These are phyloP conservation scores for Drosophila nr. perissopoda DNA, from an alignment of 2,888 invertebrate species.

Conservation along the genomic window DNA sequence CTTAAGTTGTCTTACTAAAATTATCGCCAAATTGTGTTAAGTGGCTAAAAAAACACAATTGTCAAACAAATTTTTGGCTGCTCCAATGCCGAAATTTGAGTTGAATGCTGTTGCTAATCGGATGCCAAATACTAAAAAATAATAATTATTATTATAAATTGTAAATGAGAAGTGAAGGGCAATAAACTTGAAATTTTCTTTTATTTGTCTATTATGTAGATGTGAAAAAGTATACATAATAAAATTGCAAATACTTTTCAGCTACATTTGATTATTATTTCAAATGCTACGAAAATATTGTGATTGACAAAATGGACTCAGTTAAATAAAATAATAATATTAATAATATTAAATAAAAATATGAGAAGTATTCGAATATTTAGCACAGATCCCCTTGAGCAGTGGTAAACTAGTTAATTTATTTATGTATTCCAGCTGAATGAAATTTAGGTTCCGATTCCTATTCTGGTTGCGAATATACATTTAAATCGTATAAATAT, in stretches of 20 bases:
- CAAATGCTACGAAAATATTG: not conserved
- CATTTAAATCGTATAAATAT: not conserved
- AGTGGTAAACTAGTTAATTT: conserved; percentile 12
- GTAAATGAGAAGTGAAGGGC: not conserved
- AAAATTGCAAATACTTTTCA: not conserved
- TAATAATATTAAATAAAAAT: not conserved
- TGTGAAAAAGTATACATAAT: not conserved
- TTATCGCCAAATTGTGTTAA: conserved; percentile 23
- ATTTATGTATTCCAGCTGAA: not conserved
- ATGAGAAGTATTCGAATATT: not conserved
- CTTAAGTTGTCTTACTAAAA: conserved; percentile 23
- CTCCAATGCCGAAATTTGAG: conserved; percentile 5
- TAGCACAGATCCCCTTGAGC: conserved; percentile 1
- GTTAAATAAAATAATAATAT: not conserved
- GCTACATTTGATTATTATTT: not conserved
- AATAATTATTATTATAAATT: not conserved
- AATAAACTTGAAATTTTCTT: not conserved
- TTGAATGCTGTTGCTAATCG: not conserved
- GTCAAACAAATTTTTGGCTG: not conserved
- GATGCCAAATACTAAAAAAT: not conserved
- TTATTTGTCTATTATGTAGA: not conserved
- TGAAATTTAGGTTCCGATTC: not conserved
- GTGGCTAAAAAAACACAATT: conserved; percentile 17
- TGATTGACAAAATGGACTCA: not conserved
- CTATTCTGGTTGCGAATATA: not conserved